These are phyloP conservation scores for Thaumetopoea pityocampa DNA, from an alignment of 1,140 invertebrate species.

Conservation along the genomic window DNA sequence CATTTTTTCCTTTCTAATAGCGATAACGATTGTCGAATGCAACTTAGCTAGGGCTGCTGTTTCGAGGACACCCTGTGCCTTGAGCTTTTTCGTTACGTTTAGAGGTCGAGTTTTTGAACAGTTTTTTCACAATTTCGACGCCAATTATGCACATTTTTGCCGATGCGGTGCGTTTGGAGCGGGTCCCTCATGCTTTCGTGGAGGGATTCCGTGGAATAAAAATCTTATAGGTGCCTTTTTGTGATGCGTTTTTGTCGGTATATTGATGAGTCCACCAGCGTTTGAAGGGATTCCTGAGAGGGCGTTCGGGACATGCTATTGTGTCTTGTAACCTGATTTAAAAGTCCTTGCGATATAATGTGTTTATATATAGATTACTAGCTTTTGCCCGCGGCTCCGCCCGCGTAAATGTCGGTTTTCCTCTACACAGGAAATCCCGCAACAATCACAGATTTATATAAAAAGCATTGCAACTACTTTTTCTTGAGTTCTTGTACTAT, in stretches of 20 bases:
- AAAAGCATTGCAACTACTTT: too few species aligned
- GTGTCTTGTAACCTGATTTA: slow-evolving; percentile 20
- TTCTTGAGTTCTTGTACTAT: too few species aligned
- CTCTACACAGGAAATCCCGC: too few species aligned
- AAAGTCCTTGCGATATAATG: too few species aligned
- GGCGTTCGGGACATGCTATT: slow-evolving; percentile 26
- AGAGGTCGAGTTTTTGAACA: slow-evolving; percentile 66
- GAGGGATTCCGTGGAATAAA: slow-evolving; percentile 70
- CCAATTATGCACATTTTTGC: slow-evolving; percentile 74
- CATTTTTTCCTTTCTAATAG: slow-evolving; percentile 2
- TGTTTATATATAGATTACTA: too few species aligned
- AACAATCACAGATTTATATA: too few species aligned
- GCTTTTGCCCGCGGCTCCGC: too few species aligned
- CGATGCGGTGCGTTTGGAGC: slow-evolving; percentile 59
- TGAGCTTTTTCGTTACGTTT: slow-evolving; percentile 71
- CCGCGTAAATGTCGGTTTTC: too few species aligned
- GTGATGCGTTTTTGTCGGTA: slow-evolving; percentile 54
- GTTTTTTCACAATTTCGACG: slow-evolving; percentile 58
- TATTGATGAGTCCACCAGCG: slow-evolving; percentile 62
- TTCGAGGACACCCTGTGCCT: slow-evolving; percentile 56
- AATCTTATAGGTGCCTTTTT: slow-evolving; percentile 59
- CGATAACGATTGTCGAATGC: neutral
- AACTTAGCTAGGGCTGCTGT: neutral
- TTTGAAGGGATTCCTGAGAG: slow-evolving; percentile 57
- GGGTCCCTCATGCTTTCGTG: slow-evolving; percentile 52